Evolutionary conservation across 2,888 invertebrate species (phyloP).

Genomic region (Sesamia inferens): DNA sequence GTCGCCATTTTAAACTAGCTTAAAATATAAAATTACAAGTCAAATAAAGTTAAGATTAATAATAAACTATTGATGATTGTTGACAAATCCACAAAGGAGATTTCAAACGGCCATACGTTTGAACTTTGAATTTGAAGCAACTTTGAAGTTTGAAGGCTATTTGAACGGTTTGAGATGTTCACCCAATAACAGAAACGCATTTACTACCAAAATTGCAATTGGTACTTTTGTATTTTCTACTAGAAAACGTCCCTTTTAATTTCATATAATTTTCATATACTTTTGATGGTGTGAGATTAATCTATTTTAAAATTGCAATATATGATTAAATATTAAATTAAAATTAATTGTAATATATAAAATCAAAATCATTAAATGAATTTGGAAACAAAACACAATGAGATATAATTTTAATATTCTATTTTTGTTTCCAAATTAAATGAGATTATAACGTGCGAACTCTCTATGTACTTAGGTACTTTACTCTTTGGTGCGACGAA

Average conservation of each 20-base stretch:
- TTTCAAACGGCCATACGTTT: conserved; percentile 86
- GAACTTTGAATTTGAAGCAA: conserved; percentile 79
- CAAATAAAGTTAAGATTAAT: conserved; percentile 77
- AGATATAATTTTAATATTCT: no score
- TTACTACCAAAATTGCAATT: conserved; percentile 63
- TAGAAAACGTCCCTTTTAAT: not conserved
- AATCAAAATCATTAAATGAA: no score
- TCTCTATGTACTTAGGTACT: no score
- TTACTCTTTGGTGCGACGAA: not conserved
- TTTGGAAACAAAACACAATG: no score
- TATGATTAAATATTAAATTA: no score
- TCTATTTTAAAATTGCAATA: no score
- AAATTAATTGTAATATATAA: no score
- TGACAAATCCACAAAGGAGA: conserved; percentile 86
- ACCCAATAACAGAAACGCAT: conserved; percentile 76
- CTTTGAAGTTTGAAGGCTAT: conserved; percentile 74
- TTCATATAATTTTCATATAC: no score
- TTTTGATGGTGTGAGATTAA: no score
- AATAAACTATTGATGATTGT: conserved; percentile 80
- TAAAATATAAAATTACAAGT: conserved; percentile 83
- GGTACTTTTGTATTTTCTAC: conserved; percentile 35
- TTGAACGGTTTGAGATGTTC: conserved; percentile 77
- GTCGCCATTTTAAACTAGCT: conserved; percentile 89
- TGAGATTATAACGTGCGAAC: no score
- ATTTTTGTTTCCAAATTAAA: not conserved